phyloP scores from a whole-genome alignment of 2,888 invertebrate genomes.

The Lysandra coridon region DNA sequence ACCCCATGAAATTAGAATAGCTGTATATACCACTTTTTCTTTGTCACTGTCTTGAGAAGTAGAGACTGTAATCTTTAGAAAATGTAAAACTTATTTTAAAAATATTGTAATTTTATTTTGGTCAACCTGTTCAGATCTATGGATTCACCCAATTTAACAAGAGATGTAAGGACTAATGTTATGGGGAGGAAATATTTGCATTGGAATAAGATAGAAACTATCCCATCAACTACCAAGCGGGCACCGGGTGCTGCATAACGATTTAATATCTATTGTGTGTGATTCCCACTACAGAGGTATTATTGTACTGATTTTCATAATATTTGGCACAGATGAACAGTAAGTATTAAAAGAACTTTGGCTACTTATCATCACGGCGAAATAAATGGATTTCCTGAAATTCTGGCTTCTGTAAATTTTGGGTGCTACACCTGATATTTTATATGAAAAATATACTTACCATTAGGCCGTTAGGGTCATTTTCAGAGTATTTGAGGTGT shows the following conservation, averaged over 20 bases:
- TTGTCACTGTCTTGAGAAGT: conserved; percentile 48
- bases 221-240: too few relatives aligned
- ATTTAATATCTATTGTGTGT: too few relatives aligned
- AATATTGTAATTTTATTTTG: not conserved
- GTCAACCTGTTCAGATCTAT: not conserved
- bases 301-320: too few relatives aligned
- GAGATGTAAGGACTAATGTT: too few relatives aligned
- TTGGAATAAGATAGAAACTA: too few relatives aligned
- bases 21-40: conserved; percentile 51
- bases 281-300: too few relatives aligned
- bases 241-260: too few relatives aligned
- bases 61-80: conserved; percentile 60
- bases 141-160: not conserved
- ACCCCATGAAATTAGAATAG: conserved; percentile 70
- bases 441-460: conserved; percentile 44
- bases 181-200: too few relatives aligned
- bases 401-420: not conserved
- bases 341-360: not conserved
- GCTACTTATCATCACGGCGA: not conserved
- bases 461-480: conserved; percentile 63
- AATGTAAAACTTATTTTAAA: not conserved
- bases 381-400: not conserved
- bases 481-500: conserved; percentile 61
- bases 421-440: not conserved
- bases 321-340: too few relatives aligned